phyloP scores from a whole-genome alignment of 2,888 invertebrate genomes.

The Magallana nippona region DNA sequence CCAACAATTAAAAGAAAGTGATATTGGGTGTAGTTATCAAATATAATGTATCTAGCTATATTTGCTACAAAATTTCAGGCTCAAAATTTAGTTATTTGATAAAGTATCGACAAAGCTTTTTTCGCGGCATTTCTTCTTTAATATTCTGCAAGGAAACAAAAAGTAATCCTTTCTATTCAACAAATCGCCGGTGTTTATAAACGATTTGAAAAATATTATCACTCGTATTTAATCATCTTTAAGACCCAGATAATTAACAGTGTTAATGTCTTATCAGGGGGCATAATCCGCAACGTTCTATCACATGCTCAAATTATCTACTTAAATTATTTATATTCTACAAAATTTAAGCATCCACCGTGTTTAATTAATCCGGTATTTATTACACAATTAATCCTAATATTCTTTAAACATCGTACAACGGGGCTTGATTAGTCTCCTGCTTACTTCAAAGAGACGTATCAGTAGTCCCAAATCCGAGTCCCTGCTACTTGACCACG shows the following conservation, averaged over 20 bases:
- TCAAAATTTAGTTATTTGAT: too few relatives aligned
- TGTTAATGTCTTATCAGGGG: background rate
- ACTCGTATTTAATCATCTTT: background rate
- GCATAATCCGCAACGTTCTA: background rate
- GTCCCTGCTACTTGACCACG: constrained; percentile 40
- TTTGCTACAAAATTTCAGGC: too few relatives aligned
- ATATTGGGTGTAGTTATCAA: too few relatives aligned
- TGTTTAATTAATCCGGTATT: constrained; percentile 35
- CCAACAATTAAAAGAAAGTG: too few relatives aligned
- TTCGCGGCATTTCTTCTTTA: too few relatives aligned
- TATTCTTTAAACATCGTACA: constrained; percentile 10
- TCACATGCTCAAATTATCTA: constrained; percentile 13
- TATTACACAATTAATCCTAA: constrained; percentile 34
- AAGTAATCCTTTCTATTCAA: too few relatives aligned
- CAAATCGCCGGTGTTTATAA: too few relatives aligned
- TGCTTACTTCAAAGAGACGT: constrained; percentile 30
- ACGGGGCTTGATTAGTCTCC: constrained; percentile 5
- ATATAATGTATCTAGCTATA: too few relatives aligned
- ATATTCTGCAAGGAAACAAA: too few relatives aligned
- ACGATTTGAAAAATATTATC: background rate
- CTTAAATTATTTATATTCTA: constrained; percentile 33
- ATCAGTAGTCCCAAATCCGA: constrained; percentile 9
- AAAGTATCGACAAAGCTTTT: too few relatives aligned
- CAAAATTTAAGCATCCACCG: constrained; percentile 1
- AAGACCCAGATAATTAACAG: background rate